phyloP scores from a whole-genome alignment of 1,140 invertebrate genomes.

The Drosophila baimaii region DNA sequence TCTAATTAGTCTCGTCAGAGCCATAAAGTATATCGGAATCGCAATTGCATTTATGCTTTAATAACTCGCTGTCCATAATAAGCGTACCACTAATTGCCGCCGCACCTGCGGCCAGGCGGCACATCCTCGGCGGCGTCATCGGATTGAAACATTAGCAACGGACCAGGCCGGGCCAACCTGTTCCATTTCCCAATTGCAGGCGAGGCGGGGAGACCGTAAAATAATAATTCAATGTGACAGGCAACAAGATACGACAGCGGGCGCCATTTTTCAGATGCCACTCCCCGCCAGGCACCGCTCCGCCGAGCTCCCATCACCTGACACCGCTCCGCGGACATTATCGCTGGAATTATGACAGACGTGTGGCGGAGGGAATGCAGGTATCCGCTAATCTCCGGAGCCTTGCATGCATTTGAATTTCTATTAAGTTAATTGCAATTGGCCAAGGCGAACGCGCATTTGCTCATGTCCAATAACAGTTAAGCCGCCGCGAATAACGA shows the following conservation, averaged over 20 bases:
- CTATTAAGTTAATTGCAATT: slow-evolving; percentile 75
- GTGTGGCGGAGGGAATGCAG: slow-evolving; percentile 24
- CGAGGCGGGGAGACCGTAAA: slow-evolving; percentile 56
- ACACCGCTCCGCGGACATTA: slow-evolving; percentile 55
- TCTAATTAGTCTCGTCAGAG: slow-evolving; percentile 29
- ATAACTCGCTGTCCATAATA: slow-evolving; percentile 41
- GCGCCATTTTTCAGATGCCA: slow-evolving; percentile 76
- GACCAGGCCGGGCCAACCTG: slow-evolving; percentile 49
- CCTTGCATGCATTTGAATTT: slow-evolving; percentile 74
- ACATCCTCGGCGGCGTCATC: slow-evolving; percentile 48
- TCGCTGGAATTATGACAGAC: slow-evolving; percentile 75
- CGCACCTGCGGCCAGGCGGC: slow-evolving; percentile 36
- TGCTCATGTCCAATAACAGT: slow-evolving; percentile 60
- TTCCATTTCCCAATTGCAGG: slow-evolving; percentile 49
- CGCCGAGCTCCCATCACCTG: slow-evolving; percentile 51
- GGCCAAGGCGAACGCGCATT: slow-evolving; percentile 46
- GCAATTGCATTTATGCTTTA: slow-evolving; percentile 53
- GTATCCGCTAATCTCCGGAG: slow-evolving; percentile 58
- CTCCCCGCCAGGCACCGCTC: slow-evolving; percentile 16
- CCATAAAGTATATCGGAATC: slow-evolving; percentile 42
- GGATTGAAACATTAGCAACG: slow-evolving; percentile 69
- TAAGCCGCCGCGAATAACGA: slow-evolving; percentile 56
- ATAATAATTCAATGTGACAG: slow-evolving; percentile 82
- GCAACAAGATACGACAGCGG: slow-evolving; percentile 72
- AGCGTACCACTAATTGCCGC: slow-evolving; percentile 46